Evolutionary conservation across 64 coral and sea anemone species (phyloP).

Genomic region (Acropora tenuis): DNA sequence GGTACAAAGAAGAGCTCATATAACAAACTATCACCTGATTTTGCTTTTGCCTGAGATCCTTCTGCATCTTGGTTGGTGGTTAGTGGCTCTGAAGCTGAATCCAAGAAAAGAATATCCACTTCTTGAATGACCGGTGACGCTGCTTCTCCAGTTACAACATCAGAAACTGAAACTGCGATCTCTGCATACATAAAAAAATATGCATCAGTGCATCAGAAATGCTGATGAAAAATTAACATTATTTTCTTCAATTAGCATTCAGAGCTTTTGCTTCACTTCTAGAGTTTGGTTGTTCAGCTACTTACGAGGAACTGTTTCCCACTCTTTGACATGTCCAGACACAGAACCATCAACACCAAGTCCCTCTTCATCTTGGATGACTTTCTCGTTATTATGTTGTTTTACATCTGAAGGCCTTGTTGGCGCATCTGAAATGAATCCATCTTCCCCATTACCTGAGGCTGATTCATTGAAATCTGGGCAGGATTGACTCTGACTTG

Average conservation of each 20-base stretch:
- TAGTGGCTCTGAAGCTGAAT: neutral
- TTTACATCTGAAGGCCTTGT: neutral
- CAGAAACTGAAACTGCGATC: neutral
- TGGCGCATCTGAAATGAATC: too few relatives aligned
- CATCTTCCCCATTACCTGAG: neutral
- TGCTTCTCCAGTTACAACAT: neutral
- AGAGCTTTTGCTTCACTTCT: too few relatives aligned
- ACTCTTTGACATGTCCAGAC: neutral
- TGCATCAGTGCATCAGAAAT: too few relatives aligned
- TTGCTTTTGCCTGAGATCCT: neutral
- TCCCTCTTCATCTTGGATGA: neutral
- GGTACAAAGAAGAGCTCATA: neutral
- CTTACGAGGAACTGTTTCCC: neutral
- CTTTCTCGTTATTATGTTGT: neutral
- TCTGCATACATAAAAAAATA: neutral
- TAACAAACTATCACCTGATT: conserved; percentile 1
- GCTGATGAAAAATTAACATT: too few relatives aligned
- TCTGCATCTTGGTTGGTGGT: neutral
- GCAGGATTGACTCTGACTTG: neutral
- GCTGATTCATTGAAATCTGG: neutral
- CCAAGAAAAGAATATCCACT: conserved; percentile 20
- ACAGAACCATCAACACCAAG: neutral
- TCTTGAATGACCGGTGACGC: neutral
- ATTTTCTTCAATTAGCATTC: too few relatives aligned
- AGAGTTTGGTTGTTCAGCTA: too few relatives aligned